These are phyloP conservation scores for Eupithecia exiguata DNA, from an alignment of 2,888 invertebrate genomes.

Conservation along the genomic window DNA sequence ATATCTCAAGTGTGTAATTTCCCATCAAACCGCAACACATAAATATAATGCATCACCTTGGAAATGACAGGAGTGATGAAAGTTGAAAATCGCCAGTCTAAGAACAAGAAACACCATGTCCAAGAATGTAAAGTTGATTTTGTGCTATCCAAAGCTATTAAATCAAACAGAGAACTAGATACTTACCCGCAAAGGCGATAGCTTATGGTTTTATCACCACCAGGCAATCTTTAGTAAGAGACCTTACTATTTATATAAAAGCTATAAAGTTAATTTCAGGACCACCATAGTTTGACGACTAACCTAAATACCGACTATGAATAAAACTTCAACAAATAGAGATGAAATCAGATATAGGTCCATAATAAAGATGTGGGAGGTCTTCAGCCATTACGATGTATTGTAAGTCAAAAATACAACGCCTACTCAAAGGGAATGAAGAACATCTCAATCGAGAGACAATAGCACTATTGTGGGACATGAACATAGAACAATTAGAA, in stretches of 20 bases:
- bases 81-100: slow-evolving; percentile 10
- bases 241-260: slow-evolving; percentile 27
- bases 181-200: background rate
- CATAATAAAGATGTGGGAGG: slow-evolving; percentile 42
- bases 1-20: slow-evolving; percentile 36
- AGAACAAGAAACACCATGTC: background rate
- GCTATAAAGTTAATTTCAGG: slow-evolving; percentile 22
- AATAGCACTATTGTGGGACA: slow-evolving; percentile 50
- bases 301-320: slow-evolving; percentile 5
- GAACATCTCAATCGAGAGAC: slow-evolving; percentile 46
- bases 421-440: slow-evolving; percentile 43
- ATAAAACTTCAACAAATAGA: background rate
- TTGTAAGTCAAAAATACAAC: slow-evolving; percentile 45
- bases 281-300: slow-evolving; percentile 11
- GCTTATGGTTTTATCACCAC: background rate
- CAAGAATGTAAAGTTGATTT: background rate
- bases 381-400: slow-evolving; percentile 37
- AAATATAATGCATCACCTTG: slow-evolving; percentile 18
- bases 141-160: background rate
- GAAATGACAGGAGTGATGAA: slow-evolving; percentile 25
- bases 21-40: slow-evolving; percentile 29
- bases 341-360: slow-evolving; percentile 23
- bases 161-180: background rate
- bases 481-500: slow-evolving; percentile 57
- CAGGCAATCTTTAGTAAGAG: background rate